Conservation (phyloP, 2,113 vertebrate genomes). For the Rhabdornis inornatus region DNA sequence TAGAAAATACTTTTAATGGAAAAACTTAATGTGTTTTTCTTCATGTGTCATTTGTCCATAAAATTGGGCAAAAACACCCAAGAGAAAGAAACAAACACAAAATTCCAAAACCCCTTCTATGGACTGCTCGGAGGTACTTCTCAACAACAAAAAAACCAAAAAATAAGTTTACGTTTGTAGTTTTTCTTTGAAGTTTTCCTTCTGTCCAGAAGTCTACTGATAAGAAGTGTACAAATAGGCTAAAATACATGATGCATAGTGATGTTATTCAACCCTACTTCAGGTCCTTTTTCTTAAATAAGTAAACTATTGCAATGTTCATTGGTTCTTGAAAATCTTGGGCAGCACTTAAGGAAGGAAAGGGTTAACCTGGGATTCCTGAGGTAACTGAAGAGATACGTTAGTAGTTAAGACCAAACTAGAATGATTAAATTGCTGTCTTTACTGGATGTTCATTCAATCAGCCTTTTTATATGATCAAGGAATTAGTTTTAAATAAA, state of each 20-base stretch:
- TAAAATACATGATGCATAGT: not conserved
- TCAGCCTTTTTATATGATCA: not conserved
- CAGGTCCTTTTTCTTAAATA: not conserved
- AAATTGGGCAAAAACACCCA: not conserved
- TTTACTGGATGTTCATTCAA: not conserved
- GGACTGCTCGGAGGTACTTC: not conserved
- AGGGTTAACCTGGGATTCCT: not conserved
- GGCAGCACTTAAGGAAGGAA: not conserved
- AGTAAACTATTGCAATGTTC: not conserved
- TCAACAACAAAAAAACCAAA: not conserved
- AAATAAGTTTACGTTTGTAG: not conserved
- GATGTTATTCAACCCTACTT: not conserved
- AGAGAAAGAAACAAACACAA: not conserved
- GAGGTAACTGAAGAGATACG: not conserved
- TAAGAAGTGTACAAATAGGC: not conserved
- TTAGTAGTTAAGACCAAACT: not conserved
- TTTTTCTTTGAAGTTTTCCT: not conserved
- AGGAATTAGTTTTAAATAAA: not conserved
- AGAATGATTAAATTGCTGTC: not conserved
- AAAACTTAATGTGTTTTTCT: not conserved
- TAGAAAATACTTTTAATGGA: not conserved
- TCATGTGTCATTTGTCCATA: rapidly evolving
- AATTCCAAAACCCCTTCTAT: rapidly evolving
- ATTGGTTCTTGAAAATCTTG: not conserved
- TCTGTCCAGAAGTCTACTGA: not conserved